A percentile compares a stretch with the other conserved stretches of the same genome.
Evolutionary conservation across 2,888 invertebrate species (phyloP).

Genomic region (Agrochola circellaris): DNA sequence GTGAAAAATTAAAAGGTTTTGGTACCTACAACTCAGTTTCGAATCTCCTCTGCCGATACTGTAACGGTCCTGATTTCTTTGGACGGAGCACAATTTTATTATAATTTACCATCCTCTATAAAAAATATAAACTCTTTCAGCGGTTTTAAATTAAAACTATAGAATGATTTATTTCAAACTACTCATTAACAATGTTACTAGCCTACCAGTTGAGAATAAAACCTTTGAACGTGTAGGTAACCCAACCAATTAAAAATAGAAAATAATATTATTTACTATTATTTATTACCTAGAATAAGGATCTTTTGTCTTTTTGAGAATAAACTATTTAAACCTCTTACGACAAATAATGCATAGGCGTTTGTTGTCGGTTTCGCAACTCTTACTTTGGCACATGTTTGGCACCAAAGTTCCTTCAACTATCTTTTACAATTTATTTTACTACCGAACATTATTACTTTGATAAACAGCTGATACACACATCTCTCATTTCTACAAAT

Average conservation of each 20-base stretch:
- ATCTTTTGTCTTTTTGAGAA: too few relatives aligned
- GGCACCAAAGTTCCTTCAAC: conserved; percentile 11
- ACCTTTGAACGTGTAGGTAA: too few relatives aligned
- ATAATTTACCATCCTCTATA: too few relatives aligned
- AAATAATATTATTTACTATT: too few relatives aligned
- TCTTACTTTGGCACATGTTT: background rate
- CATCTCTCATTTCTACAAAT: conserved; percentile 23
- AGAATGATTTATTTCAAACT: too few relatives aligned
- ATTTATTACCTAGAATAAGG: too few relatives aligned
- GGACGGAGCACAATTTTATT: too few relatives aligned
- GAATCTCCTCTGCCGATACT: background rate
- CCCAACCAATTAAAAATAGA: too few relatives aligned
- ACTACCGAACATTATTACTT: conserved; percentile 22
- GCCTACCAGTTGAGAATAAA: too few relatives aligned
- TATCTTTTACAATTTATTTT: conserved; percentile 35
- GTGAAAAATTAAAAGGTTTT: background rate
- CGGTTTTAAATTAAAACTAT: too few relatives aligned
- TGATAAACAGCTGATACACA: conserved; percentile 41
- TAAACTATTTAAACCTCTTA: background rate
- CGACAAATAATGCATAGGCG: background rate
- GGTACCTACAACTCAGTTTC: background rate
- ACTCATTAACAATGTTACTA: too few relatives aligned
- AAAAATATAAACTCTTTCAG: too few relatives aligned
- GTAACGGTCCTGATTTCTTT: background rate
- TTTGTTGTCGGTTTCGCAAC: background rate